phyloP scores from a whole-genome alignment of 2,113 vertebrate species.

The Vanacampus margaritifer region DNA sequence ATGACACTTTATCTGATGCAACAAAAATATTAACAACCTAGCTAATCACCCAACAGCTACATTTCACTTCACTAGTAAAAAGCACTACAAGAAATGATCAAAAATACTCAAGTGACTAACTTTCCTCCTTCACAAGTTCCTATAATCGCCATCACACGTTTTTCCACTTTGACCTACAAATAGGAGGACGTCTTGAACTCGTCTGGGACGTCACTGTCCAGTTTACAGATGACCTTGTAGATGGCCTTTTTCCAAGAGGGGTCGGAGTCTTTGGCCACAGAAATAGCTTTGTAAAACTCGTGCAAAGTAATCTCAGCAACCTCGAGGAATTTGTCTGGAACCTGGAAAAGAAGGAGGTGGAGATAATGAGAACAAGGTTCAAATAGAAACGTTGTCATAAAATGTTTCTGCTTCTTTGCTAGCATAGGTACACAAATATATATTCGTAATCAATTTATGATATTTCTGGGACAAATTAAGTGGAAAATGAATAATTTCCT shows the following conservation, averaged over 20 bases:
- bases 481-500: background rate
- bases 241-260: constrained; percentile 98
- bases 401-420: background rate
- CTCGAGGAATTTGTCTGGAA: constrained; percentile 89
- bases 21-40: constrained; percentile 11
- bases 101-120: constrained; percentile 25
- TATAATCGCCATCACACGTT: constrained; percentile 1
- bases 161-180: constrained; percentile 57
- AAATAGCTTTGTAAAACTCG: constrained; percentile 90
- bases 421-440: too few species aligned
- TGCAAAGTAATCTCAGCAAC: constrained; percentile 87
- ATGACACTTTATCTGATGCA: background rate
- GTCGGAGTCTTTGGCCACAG: constrained; percentile 83
- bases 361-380: background rate
- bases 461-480: too few species aligned
- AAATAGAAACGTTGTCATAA: background rate
- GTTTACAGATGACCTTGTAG: constrained; percentile 97
- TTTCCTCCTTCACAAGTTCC: constrained; percentile 7
- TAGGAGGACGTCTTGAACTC: constrained; percentile 84
- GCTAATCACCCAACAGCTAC: constrained; percentile 35
- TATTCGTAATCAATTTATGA: too few species aligned
- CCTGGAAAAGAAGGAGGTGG: constrained; percentile 65
- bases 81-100: constrained; percentile 53
- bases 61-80: constrained; percentile 54
- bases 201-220: constrained; percentile 90